Percentiles rank a stretch among this genome's conserved stretches.
These are phyloP conservation scores for Stenchaetothrips biformis DNA, from an alignment of 2,888 invertebrate genomes.

Conservation along the genomic window DNA sequence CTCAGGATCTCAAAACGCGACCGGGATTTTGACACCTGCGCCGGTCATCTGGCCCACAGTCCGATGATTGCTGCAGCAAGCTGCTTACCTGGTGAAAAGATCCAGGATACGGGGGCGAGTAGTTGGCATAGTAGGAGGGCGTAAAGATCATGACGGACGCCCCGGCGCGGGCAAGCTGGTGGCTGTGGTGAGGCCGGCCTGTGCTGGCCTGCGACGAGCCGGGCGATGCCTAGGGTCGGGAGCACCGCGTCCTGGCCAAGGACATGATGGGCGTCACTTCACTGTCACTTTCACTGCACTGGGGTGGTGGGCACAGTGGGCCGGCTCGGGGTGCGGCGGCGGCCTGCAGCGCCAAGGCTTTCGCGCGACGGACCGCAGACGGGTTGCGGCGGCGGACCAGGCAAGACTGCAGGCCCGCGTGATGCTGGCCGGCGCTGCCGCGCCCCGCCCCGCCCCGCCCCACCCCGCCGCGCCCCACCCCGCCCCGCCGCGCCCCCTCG, in stretches of 20 bases:
- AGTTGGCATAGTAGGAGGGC: slow-evolving; percentile 9
- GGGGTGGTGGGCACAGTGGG: too few relatives aligned
- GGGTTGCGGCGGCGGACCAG: too few relatives aligned
- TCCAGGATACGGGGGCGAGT: background rate
- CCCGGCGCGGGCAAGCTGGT: background rate
- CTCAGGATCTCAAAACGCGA: too few relatives aligned
- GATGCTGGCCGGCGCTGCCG: background rate
- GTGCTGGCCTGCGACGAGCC: background rate
- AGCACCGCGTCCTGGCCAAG: too few relatives aligned
- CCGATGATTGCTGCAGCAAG: too few relatives aligned
- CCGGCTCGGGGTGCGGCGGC: too few relatives aligned
- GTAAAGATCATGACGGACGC: background rate
- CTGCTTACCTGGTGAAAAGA: slow-evolving; percentile 1
- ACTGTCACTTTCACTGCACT: too few relatives aligned
- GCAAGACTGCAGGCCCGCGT: background rate
- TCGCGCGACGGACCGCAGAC: too few relatives aligned
- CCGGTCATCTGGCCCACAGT: too few relatives aligned
- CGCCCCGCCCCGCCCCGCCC: background rate
- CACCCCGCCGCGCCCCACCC: background rate
- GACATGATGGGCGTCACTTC: too few relatives aligned
- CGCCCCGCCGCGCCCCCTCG: background rate
- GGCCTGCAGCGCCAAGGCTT: too few relatives aligned
- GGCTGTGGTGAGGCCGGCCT: background rate
- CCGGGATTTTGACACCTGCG: too few relatives aligned
- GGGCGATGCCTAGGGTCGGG: background rate